Conservation (phyloP, 2,113 vertebrate genomes). For the Shinisaurus crocodilurus region DNA sequence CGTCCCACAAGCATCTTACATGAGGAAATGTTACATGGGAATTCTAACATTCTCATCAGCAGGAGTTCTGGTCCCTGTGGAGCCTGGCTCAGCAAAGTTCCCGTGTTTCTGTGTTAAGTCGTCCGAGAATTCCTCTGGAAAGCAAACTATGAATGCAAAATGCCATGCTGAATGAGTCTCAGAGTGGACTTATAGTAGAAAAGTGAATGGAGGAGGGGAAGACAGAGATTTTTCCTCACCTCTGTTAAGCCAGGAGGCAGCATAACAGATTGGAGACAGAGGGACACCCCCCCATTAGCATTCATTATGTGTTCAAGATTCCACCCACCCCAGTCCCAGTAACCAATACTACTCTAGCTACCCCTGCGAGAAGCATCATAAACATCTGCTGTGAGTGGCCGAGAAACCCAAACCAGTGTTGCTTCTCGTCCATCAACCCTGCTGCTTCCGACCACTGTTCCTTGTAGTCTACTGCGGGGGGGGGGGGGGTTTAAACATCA, state of each 20-base stretch:
- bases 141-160: not conserved
- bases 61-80: not conserved
- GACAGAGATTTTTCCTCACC: no score
- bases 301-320: not conserved
- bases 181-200: not conserved
- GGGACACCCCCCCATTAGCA: no score
- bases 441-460: no score
- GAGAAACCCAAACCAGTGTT: not conserved
- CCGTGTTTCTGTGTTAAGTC: not conserved
- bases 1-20: not conserved
- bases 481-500: not conserved
- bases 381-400: not conserved
- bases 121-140: not conserved
- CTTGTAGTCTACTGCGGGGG: not conserved
- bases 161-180: not conserved
- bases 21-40: not conserved
- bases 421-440: not conserved
- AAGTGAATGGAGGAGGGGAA: not conserved
- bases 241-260: not conserved
- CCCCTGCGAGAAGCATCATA: no score
- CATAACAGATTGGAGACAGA: not conserved
- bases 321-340: not conserved
- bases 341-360: not conserved
- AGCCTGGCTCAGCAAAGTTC: not conserved
- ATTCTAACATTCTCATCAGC: not conserved